Conservation (phyloP, 2,113 vertebrate species). For the Salvator merianae region DNA sequence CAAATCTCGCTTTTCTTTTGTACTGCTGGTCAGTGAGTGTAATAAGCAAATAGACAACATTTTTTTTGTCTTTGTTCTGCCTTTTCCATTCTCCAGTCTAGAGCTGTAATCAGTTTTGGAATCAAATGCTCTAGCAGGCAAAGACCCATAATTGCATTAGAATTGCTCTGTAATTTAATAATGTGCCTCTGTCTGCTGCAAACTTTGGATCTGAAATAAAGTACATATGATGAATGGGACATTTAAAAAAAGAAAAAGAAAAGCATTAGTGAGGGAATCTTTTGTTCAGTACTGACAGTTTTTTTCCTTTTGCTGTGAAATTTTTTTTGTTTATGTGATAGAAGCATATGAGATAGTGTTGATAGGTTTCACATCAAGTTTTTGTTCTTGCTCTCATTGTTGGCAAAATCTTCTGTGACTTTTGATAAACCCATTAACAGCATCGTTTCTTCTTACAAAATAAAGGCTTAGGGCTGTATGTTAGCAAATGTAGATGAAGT, state of each 20-base stretch:
- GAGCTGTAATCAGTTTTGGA: not conserved
- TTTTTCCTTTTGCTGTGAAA: constrained; percentile 17
- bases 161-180: constrained; percentile 20
- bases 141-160: not conserved
- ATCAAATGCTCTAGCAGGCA: not conserved
- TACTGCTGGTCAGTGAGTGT: too few species aligned
- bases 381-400: not conserved
- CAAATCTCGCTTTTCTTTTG: not conserved
- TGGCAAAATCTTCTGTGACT: not conserved
- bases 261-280: not conserved
- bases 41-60: too few species aligned
- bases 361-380: constrained; percentile 13
- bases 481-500: not conserved
- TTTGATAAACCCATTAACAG: constrained; percentile 3
- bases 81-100: not conserved
- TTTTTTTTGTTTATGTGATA: not conserved
- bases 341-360: not conserved
- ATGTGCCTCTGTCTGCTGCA: not conserved
- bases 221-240: not conserved
- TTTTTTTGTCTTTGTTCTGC: constrained; percentile 5
- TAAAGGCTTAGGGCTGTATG: not conserved
- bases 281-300: not conserved
- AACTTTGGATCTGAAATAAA: not conserved
- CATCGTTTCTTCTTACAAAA: not conserved
- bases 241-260: not conserved